phyloP scores from a whole-genome alignment of 2,888 invertebrate genomes.

The Drosophila mettleri region DNA sequence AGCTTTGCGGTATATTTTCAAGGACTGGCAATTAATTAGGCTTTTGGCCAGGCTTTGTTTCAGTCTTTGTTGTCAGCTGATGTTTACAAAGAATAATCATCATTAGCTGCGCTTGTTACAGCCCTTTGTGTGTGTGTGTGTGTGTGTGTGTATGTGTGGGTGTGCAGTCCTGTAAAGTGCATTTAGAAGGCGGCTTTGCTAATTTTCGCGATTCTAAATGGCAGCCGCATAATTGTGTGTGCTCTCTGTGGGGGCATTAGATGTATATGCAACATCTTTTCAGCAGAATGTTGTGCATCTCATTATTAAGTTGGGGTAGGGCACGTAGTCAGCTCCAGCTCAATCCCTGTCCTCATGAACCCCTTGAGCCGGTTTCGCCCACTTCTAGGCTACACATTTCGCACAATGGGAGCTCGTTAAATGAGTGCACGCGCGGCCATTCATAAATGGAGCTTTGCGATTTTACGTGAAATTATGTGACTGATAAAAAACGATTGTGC shows the following conservation, averaged over 20 bases:
- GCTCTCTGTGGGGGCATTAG: neutral
- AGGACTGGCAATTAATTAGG: constrained; percentile 61
- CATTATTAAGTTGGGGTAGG: constrained; percentile 23
- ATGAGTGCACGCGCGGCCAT: constrained; percentile 20
- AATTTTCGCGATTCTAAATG: constrained; percentile 68
- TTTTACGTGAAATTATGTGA: neutral
- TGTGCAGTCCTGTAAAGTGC: constrained; percentile 25
- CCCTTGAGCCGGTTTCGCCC: constrained; percentile 9
- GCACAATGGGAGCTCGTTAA: constrained; percentile 54
- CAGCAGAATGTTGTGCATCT: constrained; percentile 33
- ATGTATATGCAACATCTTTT: constrained; percentile 26
- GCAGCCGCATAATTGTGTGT: constrained; percentile 34
- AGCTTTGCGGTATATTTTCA: constrained; percentile 54
- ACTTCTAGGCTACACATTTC: constrained; percentile 19
- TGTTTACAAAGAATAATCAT: constrained; percentile 36
- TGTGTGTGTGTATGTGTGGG: neutral
- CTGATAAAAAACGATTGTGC: neutral
- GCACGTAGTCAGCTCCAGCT: no score
- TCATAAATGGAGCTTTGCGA: neutral
- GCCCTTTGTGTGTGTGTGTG: constrained; percentile 19
- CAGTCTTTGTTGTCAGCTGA: constrained; percentile 36
- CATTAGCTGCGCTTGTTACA: constrained; percentile 55
- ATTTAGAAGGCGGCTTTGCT: constrained; percentile 48
- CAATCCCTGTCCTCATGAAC: neutral
- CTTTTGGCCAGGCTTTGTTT: constrained; percentile 14